Base-by-base conservation (phyloP, 2,797 vertebrate species). In the Geotrypetes seraphini region DNA sequence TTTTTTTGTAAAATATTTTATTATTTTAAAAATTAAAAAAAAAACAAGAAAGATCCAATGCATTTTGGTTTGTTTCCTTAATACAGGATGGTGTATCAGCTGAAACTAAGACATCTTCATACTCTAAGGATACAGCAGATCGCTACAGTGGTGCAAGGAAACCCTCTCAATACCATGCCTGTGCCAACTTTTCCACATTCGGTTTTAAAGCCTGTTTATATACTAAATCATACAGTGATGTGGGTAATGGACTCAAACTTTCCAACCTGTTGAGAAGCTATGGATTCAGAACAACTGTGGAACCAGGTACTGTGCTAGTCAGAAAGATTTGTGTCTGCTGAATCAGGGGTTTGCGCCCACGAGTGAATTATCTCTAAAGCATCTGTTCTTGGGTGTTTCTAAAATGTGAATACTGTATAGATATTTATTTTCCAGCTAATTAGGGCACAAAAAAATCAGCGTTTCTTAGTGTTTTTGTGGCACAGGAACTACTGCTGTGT, bases 171-270 rank as follows among this genome's bases (percentile, higher is more conserved):
- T 55, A 2, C 39, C 51, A 23, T 7, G 2, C 59, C 33, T 88
- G 86, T 5, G 0, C 33, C 24, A 61, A 63, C 33, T 1, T 64
- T 9, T 25, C 63, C 23, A 73, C 8, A 14, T 5, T 83, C 42
- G 68, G 75, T 43, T 31, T 83, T 9, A 75, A 72, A 35, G 31
- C 64, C 33, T 90, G 83, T 43, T 2, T 86, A 10, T 76, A 67
- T 25, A n/a, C 71, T 16, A 43, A 11, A 31, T 66, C 67, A 12
- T 35, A 19, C 31, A 87, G 82, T n/a, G 81, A 68, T 53, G 66
- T 53, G 14, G 67, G 57, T 43, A 34, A 60, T 12, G 71, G 10
- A 17, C 54, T 78, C 8, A 47, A 55, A 0, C 27, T 50, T 25
- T 32, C 86, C 65, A 61, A 30, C 30, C 10, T 84, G 5, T 31